A percentile compares a stretch with the other conserved stretches of the same genome.
Conservation (phyloP, 2,888 invertebrate species). For the Asteroscopus sphinx region DNA sequence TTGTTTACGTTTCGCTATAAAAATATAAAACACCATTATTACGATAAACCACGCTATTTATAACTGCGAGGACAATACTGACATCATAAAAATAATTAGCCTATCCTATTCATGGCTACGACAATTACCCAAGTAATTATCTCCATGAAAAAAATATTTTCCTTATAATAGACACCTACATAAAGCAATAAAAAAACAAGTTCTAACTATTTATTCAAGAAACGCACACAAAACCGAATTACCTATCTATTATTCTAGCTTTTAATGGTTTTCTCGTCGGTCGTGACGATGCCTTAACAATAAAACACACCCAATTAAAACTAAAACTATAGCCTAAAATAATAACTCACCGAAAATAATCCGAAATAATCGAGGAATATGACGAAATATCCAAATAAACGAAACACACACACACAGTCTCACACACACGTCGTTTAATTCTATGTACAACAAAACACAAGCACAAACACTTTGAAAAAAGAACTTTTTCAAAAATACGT, state of each 20-base stretch:
- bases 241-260: slow-evolving; percentile 26
- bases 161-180: slow-evolving; percentile 35
- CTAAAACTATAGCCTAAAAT: slow-evolving; percentile 59
- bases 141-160: slow-evolving; percentile 49
- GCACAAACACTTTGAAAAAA: slow-evolving; percentile 39
- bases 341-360: slow-evolving; percentile 75
- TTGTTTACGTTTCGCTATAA: slow-evolving; percentile 45
- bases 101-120: slow-evolving; percentile 40
- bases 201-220: slow-evolving; percentile 26
- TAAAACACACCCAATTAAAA: slow-evolving; percentile 60
- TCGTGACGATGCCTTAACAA: slow-evolving; percentile 54
- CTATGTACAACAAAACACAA: slow-evolving; percentile 25
- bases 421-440: slow-evolving; percentile 49
- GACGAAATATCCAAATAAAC: slow-evolving; percentile 61
- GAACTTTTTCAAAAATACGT: slow-evolving; percentile 50
- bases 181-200: slow-evolving; percentile 26
- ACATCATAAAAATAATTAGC: slow-evolving; percentile 59
- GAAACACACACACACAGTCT: slow-evolving; percentile 48
- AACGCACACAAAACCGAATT: slow-evolving; percentile 30
- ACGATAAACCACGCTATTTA: slow-evolving; percentile 24
- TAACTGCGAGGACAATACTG: slow-evolving; percentile 53
- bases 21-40: slow-evolving; percentile 38
- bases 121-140: slow-evolving; percentile 60
- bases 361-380: slow-evolving; percentile 45
- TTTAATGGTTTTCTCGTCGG: slow-evolving; percentile 39